Conservation (phyloP, 2,113 vertebrate species). For the Monarcha castaneiventris region DNA sequence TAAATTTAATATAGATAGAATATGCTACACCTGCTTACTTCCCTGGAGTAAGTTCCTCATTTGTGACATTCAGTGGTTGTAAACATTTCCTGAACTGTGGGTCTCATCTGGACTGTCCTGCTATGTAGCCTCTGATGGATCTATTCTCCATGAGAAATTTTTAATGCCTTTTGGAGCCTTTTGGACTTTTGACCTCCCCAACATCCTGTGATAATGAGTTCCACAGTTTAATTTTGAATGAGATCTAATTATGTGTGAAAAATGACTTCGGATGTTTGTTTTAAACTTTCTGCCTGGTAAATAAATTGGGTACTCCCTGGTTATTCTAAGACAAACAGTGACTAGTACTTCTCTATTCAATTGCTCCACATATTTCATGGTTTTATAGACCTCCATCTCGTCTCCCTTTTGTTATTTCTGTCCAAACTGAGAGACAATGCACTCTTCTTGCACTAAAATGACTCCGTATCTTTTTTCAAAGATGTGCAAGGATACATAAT, state of each 20-base stretch:
- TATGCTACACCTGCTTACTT: neutral
- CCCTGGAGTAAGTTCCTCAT: neutral
- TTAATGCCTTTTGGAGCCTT: neutral
- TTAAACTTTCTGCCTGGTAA: slow-evolving; percentile 17
- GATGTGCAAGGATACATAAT: neutral
- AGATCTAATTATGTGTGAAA: slow-evolving; percentile 36
- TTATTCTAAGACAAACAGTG: neutral
- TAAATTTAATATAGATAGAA: neutral
- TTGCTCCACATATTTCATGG: neutral
- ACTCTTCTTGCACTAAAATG: neutral
- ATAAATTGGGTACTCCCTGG: slow-evolving; percentile 10
- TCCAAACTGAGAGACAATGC: neutral
- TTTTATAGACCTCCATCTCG: neutral
- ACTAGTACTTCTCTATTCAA: neutral
- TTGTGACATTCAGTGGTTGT: neutral
- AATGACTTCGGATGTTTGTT: slow-evolving; percentile 25
- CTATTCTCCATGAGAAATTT: neutral
- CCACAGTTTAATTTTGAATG: slow-evolving; percentile 7
- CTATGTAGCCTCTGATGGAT: neutral
- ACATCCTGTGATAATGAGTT: neutral
- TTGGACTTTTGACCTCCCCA: slow-evolving; percentile 21
- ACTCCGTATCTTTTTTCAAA: neutral
- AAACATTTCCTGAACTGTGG: neutral
- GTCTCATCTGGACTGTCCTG: neutral
- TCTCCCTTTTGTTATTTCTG: neutral